Conservation (phyloP, 2,888 invertebrate species). For the Altica lythri region DNA sequence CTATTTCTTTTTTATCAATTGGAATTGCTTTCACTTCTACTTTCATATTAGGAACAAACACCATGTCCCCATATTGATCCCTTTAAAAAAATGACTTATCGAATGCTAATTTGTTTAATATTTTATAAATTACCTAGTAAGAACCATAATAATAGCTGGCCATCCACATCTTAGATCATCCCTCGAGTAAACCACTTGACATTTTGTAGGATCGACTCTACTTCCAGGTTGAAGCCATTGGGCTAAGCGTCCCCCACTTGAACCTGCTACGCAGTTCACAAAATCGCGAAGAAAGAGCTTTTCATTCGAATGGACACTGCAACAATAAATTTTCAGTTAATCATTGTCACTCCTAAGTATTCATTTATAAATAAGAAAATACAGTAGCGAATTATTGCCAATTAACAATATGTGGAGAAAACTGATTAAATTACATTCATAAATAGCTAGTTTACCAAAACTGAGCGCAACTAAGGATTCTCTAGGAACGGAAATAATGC, state of each 20-base stretch:
- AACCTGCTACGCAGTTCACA: slow-evolving; percentile 81
- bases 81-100: slow-evolving; percentile 50
- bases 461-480: too few relatives aligned
- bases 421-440: too few relatives aligned
- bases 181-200: slow-evolving; percentile 78
- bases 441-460: too few relatives aligned
- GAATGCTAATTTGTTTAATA: neutral
- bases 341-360: neutral
- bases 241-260: slow-evolving; percentile 87
- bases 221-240: slow-evolving; percentile 95
- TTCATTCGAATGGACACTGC: slow-evolving; percentile 85
- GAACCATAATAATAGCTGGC: slow-evolving; percentile 76
- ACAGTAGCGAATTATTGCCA: too few relatives aligned
- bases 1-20: slow-evolving; percentile 68
- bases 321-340: slow-evolving; percentile 18
- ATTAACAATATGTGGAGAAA: too few relatives aligned
- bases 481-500: too few relatives aligned
- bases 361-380: too few relatives aligned
- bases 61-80: slow-evolving; percentile 88
- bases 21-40: slow-evolving; percentile 79
- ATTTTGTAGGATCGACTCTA: slow-evolving; percentile 85
- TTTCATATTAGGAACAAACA: slow-evolving; percentile 82
- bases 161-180: slow-evolving; percentile 78
- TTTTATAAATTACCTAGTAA: slow-evolving; percentile 3
- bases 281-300: slow-evolving; percentile 91